Conservation (phyloP, 2,888 invertebrate species). For the Dicyrtoma fusca region DNA sequence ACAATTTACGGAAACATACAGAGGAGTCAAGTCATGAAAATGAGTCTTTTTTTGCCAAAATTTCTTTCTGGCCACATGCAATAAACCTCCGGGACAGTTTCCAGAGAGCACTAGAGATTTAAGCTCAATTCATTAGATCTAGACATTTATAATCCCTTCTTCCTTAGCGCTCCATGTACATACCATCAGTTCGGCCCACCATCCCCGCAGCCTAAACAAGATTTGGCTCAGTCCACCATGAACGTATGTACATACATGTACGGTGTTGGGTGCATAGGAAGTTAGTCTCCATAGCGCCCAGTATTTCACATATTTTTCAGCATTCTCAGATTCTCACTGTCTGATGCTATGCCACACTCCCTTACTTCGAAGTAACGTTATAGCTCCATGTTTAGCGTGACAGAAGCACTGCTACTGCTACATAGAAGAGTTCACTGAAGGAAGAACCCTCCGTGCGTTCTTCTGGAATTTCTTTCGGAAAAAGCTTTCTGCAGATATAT, state of each 20-base stretch:
- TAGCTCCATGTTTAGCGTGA: neutral
- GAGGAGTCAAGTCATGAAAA: slow-evolving; percentile 33
- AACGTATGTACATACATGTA: no score
- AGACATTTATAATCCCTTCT: slow-evolving; percentile 44
- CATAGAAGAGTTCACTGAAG: neutral
- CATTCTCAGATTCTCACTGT: slow-evolving; percentile 15
- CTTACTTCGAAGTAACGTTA: no score
- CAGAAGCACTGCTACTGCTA: neutral
- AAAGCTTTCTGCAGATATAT: slow-evolving; percentile 16
- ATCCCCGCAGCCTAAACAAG: no score
- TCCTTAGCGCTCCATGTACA: neutral
- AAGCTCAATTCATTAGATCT: slow-evolving; percentile 45
- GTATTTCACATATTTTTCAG: slow-evolving; percentile 18
- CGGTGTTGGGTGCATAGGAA: no score
- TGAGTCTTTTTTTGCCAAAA: slow-evolving; percentile 44
- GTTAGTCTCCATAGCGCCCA: no score
- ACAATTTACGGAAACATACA: slow-evolving; percentile 18
- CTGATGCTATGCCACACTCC: no score
- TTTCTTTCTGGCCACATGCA: slow-evolving; percentile 42
- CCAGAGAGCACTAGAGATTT: slow-evolving; percentile 38
- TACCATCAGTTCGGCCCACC: neutral
- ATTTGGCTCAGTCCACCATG: no score
- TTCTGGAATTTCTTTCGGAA: slow-evolving; percentile 29
- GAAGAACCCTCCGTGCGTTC: slow-evolving; percentile 11
- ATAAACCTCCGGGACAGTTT: slow-evolving; percentile 49